Base-by-base conservation (phyloP, 2,113 vertebrate genomes). In the Trinectes maculatus region DNA sequence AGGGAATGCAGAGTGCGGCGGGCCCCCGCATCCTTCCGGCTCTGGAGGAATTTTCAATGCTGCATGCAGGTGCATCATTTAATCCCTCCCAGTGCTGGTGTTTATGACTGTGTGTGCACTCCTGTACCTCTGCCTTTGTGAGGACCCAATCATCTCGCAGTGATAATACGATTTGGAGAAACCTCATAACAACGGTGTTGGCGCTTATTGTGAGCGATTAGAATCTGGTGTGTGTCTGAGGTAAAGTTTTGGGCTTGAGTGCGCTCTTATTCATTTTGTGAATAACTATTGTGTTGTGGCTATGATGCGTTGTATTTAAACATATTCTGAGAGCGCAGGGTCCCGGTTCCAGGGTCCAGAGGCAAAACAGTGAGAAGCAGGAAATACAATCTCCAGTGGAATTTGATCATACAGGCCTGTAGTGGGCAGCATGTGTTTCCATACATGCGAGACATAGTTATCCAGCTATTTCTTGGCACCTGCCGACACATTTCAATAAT, bases 51-150 rank as follows among this genome's bases (percentile, higher is more conserved):
- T 85, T 84, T 82, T 51, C 77, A 79, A 74, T 77, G 77, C 77
- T 51, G 44, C 54, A 63, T 77, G 71, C 89, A 88, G 87, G 87
- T 87, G 83, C 82, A 86, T 85, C 79, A 70, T 83, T 85, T 82
- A 79, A 87, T 73, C 47, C 18, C 31, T 5, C 48, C 24, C 28
- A 51, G 26, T 71, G 66, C 62, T 78, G 57, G 58, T 67, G 70
- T 80, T 80, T 78, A 59, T 39, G 16, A 25, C 33, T 65, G 49
- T 76, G 31, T 54, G 54, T 59, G 54, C 1, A 24, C 34, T 48
- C 8, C 42, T 36, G 36, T 33, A 15, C 33, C 5, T 62, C 39
- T 64, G 52, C 37, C 25, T 79, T 64, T 74, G 15, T 57, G 56
- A 73, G 55, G 53, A 66, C 70, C 51, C 58, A 66, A 62, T 36